Percentiles rank a stretch among this genome's conserved stretches.
Evolutionary conservation across 2,888 invertebrate species (phyloP).

Genomic region (Tanytarsus gracilentus): DNA sequence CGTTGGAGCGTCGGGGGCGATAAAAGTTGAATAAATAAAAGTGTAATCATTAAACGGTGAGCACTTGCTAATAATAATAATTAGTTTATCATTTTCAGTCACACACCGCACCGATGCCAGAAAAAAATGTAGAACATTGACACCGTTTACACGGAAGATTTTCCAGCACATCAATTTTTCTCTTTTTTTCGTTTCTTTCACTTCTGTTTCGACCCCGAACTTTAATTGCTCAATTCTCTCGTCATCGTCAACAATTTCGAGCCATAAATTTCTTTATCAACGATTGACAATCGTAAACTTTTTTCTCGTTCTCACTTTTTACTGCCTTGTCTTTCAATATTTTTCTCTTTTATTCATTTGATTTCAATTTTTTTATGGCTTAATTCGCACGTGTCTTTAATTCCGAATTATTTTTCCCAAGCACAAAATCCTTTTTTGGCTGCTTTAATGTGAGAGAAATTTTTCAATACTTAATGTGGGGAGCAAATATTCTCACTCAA

Average conservation of each 20-base stretch:
- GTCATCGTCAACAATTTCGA: slow-evolving; percentile 7
- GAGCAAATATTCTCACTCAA: not conserved
- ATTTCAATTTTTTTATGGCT: slow-evolving; percentile 19
- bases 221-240: not conserved
- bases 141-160: too few species aligned
- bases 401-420: not conserved
- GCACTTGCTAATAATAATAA: too few species aligned
- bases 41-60: too few species aligned
- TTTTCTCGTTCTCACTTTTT: not conserved
- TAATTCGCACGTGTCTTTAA: not conserved
- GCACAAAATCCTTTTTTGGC: not conserved
- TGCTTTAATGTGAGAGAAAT: slow-evolving; percentile 1
- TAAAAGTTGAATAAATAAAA: slow-evolving; percentile 11
- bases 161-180: too few species aligned
- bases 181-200: not conserved
- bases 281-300: slow-evolving; percentile 7
- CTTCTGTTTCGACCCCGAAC: not conserved
- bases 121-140: too few species aligned
- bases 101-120: too few species aligned
- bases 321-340: not conserved
- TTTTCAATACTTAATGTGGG: not conserved
- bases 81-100: too few species aligned
- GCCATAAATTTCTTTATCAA: slow-evolving; percentile 8
- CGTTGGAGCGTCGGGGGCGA: not conserved
- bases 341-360: not conserved